A percentile compares a stretch with the other conserved stretches of the same genome.
These are phyloP conservation scores for Urocynchramus pylzowi DNA, from an alignment of 2,113 vertebrate genomes.

Conservation along the genomic window DNA sequence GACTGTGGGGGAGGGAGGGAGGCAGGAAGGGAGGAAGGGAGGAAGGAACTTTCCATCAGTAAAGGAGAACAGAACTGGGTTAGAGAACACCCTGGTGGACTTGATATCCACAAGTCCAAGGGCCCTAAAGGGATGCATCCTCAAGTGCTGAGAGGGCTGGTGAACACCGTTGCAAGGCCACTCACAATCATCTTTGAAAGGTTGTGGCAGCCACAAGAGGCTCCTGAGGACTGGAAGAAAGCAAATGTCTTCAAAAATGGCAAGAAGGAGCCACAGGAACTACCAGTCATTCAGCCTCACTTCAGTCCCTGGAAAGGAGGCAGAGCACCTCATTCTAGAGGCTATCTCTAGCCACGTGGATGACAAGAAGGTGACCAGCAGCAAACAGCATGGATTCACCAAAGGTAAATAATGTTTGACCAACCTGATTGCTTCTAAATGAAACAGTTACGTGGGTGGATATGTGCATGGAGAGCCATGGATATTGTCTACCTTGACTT, in stretches of 20 bases:
- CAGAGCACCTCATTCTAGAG: background rate
- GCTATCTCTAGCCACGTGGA: no score
- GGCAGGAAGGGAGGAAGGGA: background rate
- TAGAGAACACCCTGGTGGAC: background rate
- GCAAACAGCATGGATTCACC: background rate
- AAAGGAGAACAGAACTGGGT: no score
- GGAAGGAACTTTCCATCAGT: background rate
- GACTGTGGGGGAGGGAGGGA: rapidly evolving
- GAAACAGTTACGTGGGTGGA: background rate
- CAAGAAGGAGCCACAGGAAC: background rate
- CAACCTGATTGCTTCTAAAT: background rate
- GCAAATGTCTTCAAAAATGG: background rate
- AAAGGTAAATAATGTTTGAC: background rate
- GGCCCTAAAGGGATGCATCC: background rate
- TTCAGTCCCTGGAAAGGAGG: background rate
- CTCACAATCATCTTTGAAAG: background rate
- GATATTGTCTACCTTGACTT: background rate
- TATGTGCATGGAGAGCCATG: background rate
- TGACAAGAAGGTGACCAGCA: background rate
- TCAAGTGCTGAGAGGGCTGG: background rate
- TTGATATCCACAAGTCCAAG: background rate
- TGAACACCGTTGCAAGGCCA: background rate
- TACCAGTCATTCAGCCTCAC: background rate
- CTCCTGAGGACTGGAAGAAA: background rate
- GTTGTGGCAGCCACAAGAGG: no score